Evolutionary conservation across 2,113 vertebrate species (phyloP), one percentile per base, ranked within the genome.

Genomic region (Neodontobutis hainanensis): DNA sequence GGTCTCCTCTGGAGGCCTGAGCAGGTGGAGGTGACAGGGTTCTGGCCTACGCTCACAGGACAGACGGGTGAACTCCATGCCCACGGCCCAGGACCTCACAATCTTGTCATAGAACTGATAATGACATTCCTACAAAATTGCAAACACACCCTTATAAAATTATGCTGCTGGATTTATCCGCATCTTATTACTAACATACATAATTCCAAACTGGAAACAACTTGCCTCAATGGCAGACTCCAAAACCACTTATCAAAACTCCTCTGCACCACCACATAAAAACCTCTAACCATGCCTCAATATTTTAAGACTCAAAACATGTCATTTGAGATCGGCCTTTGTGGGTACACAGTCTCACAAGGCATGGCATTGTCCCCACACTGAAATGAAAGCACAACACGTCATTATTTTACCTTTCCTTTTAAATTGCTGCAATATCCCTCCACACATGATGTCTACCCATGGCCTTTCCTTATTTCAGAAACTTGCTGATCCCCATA

Each of bases 11-110:
- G 80, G 73, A 88, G 86, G 73, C 34, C 61, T 76, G 64, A 88
- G 77, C 91, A 88, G 89, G 88, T 90, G 88, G 85, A 88, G 83
- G 83, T 88, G 85, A 85, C 77, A 56, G 86, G 89, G 85, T 73
- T 61, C 81, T 90, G 90, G 89, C 90, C 75, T 75, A 60, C 11
- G 43, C 82, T 80, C 73, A 9, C 49, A 53, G 73, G 88, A 88
- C 90, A 92, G 90, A 90, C 48, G 87, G 87, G 70, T 80, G 76
- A 91, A 84, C 86, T 47, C 84, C 81, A 89, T 82, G 87, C 90
- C 81, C 79, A 81, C 82, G 79, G 76, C 83, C 74, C 46, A 34
- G 5, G 74, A 82, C 75, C 85, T 75, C 68, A 63, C 66, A 68
- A 35, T 70, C 80, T 72, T 81, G 63, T 75, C 75, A 77, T 75